Conservation (phyloP, 2,113 vertebrate genomes). For the Psittacara wagleri region DNA sequence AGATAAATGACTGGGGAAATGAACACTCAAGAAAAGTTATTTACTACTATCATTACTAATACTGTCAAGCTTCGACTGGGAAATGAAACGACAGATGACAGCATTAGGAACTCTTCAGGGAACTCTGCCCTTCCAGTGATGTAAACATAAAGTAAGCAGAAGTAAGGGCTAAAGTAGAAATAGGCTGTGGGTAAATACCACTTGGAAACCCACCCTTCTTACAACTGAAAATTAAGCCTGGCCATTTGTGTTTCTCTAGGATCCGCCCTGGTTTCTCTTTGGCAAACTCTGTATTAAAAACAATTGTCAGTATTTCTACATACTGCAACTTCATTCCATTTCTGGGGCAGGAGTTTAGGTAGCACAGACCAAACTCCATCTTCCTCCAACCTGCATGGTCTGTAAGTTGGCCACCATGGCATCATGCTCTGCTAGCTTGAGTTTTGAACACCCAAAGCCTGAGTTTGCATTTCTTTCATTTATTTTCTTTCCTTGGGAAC, state of each 20-base stretch:
- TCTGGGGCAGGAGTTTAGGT: not conserved
- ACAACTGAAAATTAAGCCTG: not conserved
- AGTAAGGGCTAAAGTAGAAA: not conserved
- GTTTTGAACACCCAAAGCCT: not conserved
- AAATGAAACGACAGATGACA: not conserved
- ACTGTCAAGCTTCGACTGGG: not conserved
- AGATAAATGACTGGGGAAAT: not conserved
- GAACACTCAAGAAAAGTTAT: not conserved
- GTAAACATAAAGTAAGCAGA: not conserved
- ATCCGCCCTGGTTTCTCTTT: not conserved
- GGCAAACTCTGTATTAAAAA: not conserved
- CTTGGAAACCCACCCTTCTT: not conserved
- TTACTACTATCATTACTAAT: not conserved
- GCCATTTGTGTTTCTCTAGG: not conserved
- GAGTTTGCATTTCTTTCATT: not conserved
- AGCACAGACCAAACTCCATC: not conserved
- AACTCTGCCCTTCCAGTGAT: not conserved
- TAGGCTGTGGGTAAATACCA: not conserved
- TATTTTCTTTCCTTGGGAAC: not conserved
- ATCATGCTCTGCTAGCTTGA: not conserved
- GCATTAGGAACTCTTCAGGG: not conserved
- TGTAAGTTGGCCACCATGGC: not conserved
- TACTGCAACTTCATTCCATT: not conserved
- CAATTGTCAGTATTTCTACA: not conserved
- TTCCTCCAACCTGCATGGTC: not conserved